Percentiles rank a stretch among this genome's conserved stretches.
phyloP scores from a whole-genome alignment of 1,140 invertebrate genomes.

The Conus betulinus region DNA sequence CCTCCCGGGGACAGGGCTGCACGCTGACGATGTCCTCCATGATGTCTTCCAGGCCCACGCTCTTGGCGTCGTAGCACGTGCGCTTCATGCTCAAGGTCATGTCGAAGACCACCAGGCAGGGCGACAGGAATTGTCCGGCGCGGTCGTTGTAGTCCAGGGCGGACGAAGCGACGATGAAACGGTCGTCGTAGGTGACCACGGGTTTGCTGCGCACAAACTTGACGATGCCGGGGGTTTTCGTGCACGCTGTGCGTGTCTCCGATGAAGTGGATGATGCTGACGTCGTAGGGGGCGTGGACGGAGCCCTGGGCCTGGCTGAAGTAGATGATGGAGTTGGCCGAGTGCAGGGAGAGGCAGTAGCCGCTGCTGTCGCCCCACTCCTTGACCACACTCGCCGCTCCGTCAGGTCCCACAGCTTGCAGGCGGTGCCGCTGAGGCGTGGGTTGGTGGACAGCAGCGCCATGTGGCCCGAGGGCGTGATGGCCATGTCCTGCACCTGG shows the following conservation, averaged over 20 bases:
- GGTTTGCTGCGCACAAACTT: constrained; percentile 61
- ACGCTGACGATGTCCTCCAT: constrained; percentile 63
- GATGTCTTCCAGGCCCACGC: constrained; percentile 58
- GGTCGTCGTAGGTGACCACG: constrained; percentile 67
- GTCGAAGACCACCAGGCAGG: constrained; percentile 65
- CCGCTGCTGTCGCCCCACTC: constrained; percentile 68
- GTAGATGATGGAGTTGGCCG: constrained; percentile 46
- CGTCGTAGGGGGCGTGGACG: constrained; percentile 61
- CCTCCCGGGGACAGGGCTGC: constrained; percentile 54
- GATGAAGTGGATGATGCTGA: constrained; percentile 60
- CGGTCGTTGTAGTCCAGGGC: constrained; percentile 59
- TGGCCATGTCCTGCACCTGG: constrained; percentile 63
- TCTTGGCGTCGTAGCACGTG: constrained; percentile 60
- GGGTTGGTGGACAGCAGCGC: constrained; percentile 61
- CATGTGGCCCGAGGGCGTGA: constrained; percentile 65
- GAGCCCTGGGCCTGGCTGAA: constrained; percentile 53
- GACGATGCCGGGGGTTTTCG: constrained; percentile 49
- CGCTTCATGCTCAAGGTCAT: constrained; percentile 59
- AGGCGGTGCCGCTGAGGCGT: constrained; percentile 54
- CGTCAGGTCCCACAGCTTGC: constrained; percentile 70
- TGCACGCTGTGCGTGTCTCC: constrained; percentile 55
- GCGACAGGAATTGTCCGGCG: constrained; percentile 51
- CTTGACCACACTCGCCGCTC: constrained; percentile 63
- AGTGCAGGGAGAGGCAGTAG: constrained; percentile 55
- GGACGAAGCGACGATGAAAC: constrained; percentile 66